These are phyloP conservation scores for Adelognathus sp. DNA, from an alignment of 2,888 invertebrate genomes.

Conservation along the genomic window DNA sequence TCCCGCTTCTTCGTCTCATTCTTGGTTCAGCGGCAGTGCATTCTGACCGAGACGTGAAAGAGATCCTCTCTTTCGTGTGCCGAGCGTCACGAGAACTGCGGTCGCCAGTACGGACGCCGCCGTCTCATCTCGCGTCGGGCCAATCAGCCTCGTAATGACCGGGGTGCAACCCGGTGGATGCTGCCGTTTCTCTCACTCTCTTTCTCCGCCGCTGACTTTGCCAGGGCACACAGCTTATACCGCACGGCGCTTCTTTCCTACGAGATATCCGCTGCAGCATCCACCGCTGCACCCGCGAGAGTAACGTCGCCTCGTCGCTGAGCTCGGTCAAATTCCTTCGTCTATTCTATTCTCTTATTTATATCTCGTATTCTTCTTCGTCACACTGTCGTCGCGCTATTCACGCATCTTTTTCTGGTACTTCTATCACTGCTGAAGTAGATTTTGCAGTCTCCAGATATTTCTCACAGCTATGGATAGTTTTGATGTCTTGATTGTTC, in stretches of 20 bases:
- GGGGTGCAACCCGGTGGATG: slow-evolving; percentile 74
- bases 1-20: slow-evolving; percentile 24
- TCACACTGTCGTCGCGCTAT: slow-evolving; percentile 18
- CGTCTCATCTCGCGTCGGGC: slow-evolving; percentile 80
- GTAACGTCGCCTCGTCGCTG: slow-evolving; percentile 33
- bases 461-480: no score
- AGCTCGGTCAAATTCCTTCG: slow-evolving; percentile 19
- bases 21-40: background rate
- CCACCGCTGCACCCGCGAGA: slow-evolving; percentile 37
- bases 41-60: slow-evolving; percentile 5
- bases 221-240: slow-evolving; percentile 43
- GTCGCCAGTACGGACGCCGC: slow-evolving; percentile 78
- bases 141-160: slow-evolving; percentile 81
- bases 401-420: background rate
- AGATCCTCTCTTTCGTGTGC: slow-evolving; percentile 39
- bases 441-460: no score
- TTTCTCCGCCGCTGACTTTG: slow-evolving; percentile 38
- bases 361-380: slow-evolving; percentile 16
- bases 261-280: slow-evolving; percentile 40
- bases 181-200: slow-evolving; percentile 51
- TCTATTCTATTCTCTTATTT: slow-evolving; percentile 15
- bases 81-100: slow-evolving; percentile 76
- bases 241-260: slow-evolving; percentile 50
- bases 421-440: background rate
- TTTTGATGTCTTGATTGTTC: no score